A percentile compares a stretch with the other conserved stretches of the same genome.
Evolutionary conservation across 1,140 invertebrate species (phyloP).

Genomic region (Frieseomelitta varia): DNA sequence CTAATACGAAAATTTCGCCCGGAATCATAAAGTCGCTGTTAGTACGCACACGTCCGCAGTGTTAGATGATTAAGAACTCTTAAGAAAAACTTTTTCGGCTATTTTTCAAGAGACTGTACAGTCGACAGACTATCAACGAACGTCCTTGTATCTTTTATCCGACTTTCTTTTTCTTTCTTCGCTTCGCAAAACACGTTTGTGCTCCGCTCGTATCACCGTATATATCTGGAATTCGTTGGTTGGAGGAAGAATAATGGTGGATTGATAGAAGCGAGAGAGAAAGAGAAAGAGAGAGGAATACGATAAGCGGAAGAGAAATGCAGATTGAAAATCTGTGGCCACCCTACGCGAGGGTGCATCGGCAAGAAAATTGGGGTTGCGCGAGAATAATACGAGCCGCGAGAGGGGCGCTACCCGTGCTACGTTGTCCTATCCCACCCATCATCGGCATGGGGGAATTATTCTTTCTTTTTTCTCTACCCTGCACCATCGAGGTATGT

Average conservation of each 20-base stretch:
- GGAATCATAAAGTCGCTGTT: no score
- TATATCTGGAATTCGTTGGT: constrained; percentile 38
- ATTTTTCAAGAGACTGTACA: background rate
- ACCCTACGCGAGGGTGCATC: constrained; percentile 60
- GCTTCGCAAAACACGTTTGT: background rate
- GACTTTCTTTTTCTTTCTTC: background rate
- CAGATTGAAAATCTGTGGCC: constrained; percentile 67
- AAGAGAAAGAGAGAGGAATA: background rate
- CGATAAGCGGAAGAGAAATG: constrained; percentile 63
- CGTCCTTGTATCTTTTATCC: background rate
- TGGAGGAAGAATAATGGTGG: background rate
- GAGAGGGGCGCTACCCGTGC: constrained; percentile 33
- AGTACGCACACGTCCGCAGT: no score
- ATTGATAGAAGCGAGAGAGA: background rate
- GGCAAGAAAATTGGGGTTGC: constrained; percentile 66
- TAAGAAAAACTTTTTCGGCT: no score
- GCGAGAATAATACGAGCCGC: constrained; percentile 60
- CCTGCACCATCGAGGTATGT: constrained; percentile 57
- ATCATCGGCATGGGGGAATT: constrained; percentile 33
- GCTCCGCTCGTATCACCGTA: constrained; percentile 16
- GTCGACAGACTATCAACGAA: background rate
- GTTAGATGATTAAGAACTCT: no score
- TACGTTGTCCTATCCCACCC: background rate
- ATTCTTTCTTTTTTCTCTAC: constrained; percentile 53
- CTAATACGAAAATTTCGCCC: no score